A percentile compares a stretch with the other conserved stretches of the same genome.
phyloP scores from a whole-genome alignment of 2,797 vertebrate species.

The Brachyrhaphis roseni region DNA sequence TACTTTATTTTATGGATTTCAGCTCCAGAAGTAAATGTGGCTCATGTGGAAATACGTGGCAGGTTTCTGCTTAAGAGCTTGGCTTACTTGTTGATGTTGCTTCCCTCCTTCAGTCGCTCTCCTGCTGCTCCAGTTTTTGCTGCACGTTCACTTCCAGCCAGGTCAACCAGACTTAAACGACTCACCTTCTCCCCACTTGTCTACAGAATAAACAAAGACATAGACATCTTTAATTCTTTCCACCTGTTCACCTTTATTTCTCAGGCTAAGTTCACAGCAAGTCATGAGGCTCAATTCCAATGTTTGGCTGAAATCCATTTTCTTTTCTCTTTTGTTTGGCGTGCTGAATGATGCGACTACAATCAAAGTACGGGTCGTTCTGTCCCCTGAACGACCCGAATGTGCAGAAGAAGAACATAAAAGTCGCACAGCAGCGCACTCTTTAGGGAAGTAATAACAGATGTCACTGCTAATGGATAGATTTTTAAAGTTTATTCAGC shows the following conservation, averaged over 20 bases:
- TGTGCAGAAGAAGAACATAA: too few species aligned
- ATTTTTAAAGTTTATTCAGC: too few species aligned
- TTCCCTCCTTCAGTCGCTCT: conserved; percentile 92
- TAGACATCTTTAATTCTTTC: neutral
- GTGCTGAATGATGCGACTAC: too few species aligned
- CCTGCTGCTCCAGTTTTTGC: conserved; percentile 95
- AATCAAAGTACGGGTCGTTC: too few species aligned
- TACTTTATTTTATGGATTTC: neutral
- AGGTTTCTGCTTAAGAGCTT: neutral
- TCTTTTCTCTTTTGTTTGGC: too few species aligned
- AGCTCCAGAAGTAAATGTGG: neutral
- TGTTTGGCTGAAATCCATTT: too few species aligned
- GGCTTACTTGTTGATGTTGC: conserved; percentile 84
- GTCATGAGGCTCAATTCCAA: too few species aligned
- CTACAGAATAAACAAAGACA: conserved; percentile 64
- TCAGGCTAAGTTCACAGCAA: neutral
- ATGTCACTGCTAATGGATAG: too few species aligned
- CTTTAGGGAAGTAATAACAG: too few species aligned
- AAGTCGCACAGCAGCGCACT: too few species aligned
- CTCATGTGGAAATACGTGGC: neutral
- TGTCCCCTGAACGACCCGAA: too few species aligned
- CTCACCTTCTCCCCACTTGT: conserved; percentile 95
- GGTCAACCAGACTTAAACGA: conserved; percentile 94
- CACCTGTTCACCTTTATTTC: neutral
- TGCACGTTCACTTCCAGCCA: conserved; percentile 96